These are phyloP conservation scores for Stratiomys singularior DNA, from an alignment of 2,888 invertebrate species.

Conservation along the genomic window DNA sequence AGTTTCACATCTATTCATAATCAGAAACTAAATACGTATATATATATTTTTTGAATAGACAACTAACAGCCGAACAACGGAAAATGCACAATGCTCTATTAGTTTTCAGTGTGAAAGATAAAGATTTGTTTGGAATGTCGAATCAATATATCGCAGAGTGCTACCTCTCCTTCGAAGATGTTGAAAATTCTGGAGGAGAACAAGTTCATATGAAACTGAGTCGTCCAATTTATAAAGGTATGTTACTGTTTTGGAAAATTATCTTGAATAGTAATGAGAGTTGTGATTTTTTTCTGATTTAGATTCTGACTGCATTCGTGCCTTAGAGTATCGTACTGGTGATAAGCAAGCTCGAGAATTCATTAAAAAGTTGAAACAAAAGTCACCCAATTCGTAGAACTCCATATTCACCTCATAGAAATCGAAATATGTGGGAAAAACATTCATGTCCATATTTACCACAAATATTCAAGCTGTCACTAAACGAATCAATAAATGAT, in stretches of 20 bases:
- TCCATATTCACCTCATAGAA: neutral
- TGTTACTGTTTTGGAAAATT: slow-evolving; percentile 53
- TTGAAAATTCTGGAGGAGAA: slow-evolving; percentile 73
- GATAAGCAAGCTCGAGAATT: slow-evolving; percentile 92
- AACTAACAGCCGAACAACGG: slow-evolving; percentile 78
- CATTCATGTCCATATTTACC: neutral
- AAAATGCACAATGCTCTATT: slow-evolving; percentile 76
- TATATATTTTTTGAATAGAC: slow-evolving; percentile 65
- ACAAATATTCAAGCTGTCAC: neutral
- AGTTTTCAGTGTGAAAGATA: slow-evolving; percentile 93
- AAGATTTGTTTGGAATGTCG: slow-evolving; percentile 90
- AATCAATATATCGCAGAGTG: slow-evolving; percentile 97
- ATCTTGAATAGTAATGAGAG: neutral
- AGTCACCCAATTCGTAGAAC: slow-evolving; percentile 61
- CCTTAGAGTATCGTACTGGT: slow-evolving; percentile 83
- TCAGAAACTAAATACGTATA: neutral
- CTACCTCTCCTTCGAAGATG: slow-evolving; percentile 82
- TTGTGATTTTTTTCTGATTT: slow-evolving; percentile 54
- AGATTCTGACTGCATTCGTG: slow-evolving; percentile 79
- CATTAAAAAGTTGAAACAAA: slow-evolving; percentile 80
- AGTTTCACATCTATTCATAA: neutral
- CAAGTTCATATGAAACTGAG: slow-evolving; percentile 80
- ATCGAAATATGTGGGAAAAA: neutral
- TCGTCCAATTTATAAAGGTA: slow-evolving; percentile 76
- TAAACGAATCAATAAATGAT: neutral